These are phyloP conservation scores for Hycleus cichorii DNA, from an alignment of 1,140 invertebrate species.

Conservation along the genomic window DNA sequence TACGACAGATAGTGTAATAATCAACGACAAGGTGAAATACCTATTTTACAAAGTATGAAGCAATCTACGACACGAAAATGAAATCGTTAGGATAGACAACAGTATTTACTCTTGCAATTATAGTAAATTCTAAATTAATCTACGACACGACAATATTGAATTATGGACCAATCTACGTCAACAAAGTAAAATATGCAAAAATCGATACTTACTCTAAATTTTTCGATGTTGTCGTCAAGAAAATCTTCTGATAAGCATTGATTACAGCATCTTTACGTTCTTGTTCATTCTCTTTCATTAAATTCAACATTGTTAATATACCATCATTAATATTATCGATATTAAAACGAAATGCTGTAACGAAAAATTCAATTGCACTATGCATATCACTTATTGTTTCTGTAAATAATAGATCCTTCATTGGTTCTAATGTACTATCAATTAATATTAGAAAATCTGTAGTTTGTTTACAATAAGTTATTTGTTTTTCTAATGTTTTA, in stretches of 20 bases:
- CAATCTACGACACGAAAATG: too few relatives aligned
- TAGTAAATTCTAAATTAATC: too few relatives aligned
- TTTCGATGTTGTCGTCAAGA: slow-evolving; percentile 29
- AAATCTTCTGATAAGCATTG: slow-evolving; percentile 33
- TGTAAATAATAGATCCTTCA: slow-evolving; percentile 30
- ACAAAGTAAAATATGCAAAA: background rate
- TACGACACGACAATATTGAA: too few relatives aligned
- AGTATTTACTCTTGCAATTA: too few relatives aligned
- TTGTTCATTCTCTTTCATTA: slow-evolving; percentile 33
- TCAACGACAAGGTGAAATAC: too few relatives aligned
- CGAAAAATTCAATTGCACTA: slow-evolving; percentile 35
- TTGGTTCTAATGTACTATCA: slow-evolving; percentile 22
- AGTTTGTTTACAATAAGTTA: slow-evolving; percentile 24
- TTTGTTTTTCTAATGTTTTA: slow-evolving; percentile 12
- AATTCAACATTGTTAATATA: slow-evolving; percentile 31
- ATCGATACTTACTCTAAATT: slow-evolving; percentile 29
- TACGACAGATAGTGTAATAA: too few relatives aligned
- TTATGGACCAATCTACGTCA: too few relatives aligned
- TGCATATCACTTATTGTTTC: slow-evolving; percentile 32
- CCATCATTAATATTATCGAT: slow-evolving; percentile 30
- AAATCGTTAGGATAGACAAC: too few relatives aligned
- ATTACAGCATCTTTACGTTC: slow-evolving; percentile 31
- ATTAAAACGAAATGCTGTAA: slow-evolving; percentile 32
- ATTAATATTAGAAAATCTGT: slow-evolving; percentile 29
- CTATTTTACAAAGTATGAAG: too few relatives aligned